These are phyloP conservation scores for Gibbula magus DNA, from an alignment of 2,888 invertebrate species.

Conservation along the genomic window DNA sequence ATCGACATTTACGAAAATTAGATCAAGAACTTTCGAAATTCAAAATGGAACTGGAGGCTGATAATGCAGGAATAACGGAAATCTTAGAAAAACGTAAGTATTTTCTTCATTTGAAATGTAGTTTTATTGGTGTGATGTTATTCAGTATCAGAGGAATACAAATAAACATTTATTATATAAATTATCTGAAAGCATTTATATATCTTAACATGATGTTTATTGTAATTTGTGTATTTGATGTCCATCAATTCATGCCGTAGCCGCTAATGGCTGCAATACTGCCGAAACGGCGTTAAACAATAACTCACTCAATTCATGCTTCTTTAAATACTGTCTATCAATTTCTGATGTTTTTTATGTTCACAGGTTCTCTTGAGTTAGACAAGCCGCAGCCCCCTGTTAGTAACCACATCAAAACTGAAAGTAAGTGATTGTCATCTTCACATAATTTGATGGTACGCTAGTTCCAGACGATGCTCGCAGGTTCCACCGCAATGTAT, in stretches of 20 bases:
- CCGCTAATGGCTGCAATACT: too few species aligned
- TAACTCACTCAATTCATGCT: too few species aligned
- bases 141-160: not conserved
- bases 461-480: too few species aligned
- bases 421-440: conserved; percentile 67
- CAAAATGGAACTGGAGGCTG: conserved; percentile 98
- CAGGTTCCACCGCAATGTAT: too few species aligned
- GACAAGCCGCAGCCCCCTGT: conserved; percentile 79
- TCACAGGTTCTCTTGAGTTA: conserved; percentile 87
- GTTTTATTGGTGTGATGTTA: not conserved
- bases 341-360: conserved; percentile 22
- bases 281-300: too few species aligned
- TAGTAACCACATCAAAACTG: conserved; percentile 66
- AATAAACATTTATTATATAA: not conserved
- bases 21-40: conserved; percentile 96
- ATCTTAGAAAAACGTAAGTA: conserved; percentile 86
- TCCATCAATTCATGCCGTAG: too few species aligned
- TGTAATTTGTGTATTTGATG: not conserved
- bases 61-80: conserved; percentile 98
- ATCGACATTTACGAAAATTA: conserved; percentile 91
- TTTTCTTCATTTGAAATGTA: not conserved
- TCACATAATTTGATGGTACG: too few species aligned
- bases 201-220: not conserved
- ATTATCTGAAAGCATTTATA: not conserved
- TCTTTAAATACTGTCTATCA: too few species aligned